These are phyloP conservation scores for Pheosia gnoma DNA, from an alignment of 2,888 invertebrate species.

Conservation along the genomic window DNA sequence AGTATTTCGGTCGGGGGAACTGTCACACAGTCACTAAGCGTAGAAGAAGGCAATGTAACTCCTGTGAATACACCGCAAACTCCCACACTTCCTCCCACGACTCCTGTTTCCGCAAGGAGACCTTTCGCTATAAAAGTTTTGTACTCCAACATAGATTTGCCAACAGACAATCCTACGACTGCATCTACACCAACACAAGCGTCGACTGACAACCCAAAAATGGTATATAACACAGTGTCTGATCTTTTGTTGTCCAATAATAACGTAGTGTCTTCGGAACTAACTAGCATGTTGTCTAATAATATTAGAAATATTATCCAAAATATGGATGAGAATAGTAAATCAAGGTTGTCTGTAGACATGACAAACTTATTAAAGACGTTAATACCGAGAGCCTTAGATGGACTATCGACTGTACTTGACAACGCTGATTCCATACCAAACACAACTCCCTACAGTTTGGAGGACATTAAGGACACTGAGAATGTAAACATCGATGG, in stretches of 20 bases:
- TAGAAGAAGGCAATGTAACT: slow-evolving; percentile 55
- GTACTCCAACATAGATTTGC: slow-evolving; percentile 74
- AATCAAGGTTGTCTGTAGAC: slow-evolving; percentile 79
- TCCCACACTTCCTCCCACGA: slow-evolving; percentile 62
- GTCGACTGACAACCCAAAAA: slow-evolving; percentile 75
- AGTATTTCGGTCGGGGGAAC: slow-evolving; percentile 71
- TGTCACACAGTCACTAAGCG: slow-evolving; percentile 69
- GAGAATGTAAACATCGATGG: slow-evolving; percentile 63
- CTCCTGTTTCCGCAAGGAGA: slow-evolving; percentile 74
- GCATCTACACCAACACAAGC: slow-evolving; percentile 65
- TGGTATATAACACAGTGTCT: slow-evolving; percentile 80
- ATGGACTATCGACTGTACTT: slow-evolving; percentile 60
- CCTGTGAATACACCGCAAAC: slow-evolving; percentile 61
- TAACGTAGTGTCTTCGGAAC: slow-evolving; percentile 77
- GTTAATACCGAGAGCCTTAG: slow-evolving; percentile 77
- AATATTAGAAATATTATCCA: slow-evolving; percentile 74
- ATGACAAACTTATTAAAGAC: slow-evolving; percentile 79
- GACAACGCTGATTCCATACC: slow-evolving; percentile 64
- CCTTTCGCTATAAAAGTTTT: slow-evolving; percentile 80
- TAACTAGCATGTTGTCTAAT: slow-evolving; percentile 82
- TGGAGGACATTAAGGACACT: slow-evolving; percentile 78
- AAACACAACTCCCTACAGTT: slow-evolving; percentile 78
- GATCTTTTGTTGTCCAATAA: slow-evolving; percentile 78
- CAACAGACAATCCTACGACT: slow-evolving; percentile 73
- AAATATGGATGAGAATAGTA: slow-evolving; percentile 76